Conservation (phyloP, 2,113 vertebrate genomes). For the Myiozetetes cayanensis region DNA sequence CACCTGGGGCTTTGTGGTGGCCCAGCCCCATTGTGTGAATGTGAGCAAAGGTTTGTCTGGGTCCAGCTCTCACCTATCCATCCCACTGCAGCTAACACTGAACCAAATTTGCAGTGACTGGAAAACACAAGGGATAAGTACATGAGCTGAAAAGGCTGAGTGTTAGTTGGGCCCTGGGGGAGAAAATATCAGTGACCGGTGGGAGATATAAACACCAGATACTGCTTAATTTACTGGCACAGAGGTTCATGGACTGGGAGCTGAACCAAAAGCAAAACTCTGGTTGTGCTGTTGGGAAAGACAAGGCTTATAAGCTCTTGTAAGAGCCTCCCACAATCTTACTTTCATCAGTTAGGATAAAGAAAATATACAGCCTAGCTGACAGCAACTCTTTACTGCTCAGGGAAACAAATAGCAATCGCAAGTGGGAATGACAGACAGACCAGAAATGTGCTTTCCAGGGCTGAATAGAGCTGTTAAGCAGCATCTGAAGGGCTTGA, state of each 20-base stretch:
- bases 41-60: background rate
- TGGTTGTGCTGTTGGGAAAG: background rate
- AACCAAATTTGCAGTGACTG: background rate
- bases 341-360: background rate
- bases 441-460: background rate
- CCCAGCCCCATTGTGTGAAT: fast-evolving
- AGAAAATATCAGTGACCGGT: background rate
- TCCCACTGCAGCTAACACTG: background rate
- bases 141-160: background rate
- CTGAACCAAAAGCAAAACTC: background rate
- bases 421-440: slow-evolving; percentile 17
- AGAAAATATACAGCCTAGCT: slow-evolving; percentile 1
- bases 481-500: slow-evolving; percentile 24
- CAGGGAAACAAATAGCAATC: background rate
- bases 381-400: background rate
- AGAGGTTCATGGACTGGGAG: background rate
- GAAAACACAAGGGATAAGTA: background rate
- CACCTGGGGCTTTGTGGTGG: background rate
- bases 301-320: background rate
- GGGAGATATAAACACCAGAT: background rate
- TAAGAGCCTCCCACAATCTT: background rate
- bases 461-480: slow-evolving; percentile 32
- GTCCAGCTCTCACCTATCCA: background rate
- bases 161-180: background rate
- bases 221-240: background rate